Evolutionary conservation across 2,888 invertebrate genomes (phyloP).

Genomic region (Trissolcus japonicus): DNA sequence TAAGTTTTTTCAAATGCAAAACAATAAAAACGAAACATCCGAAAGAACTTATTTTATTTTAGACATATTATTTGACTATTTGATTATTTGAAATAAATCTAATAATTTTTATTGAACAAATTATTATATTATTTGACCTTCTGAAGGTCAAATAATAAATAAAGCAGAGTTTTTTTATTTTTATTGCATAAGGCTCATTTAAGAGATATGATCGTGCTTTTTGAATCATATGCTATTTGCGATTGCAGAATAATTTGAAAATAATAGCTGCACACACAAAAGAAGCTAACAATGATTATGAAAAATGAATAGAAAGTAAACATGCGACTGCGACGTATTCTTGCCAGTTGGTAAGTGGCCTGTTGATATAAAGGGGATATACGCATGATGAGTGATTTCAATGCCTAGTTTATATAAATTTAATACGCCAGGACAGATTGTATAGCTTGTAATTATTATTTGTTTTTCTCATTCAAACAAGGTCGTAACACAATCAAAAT

Average conservation of each 20-base stretch:
- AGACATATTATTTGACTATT: too few relatives aligned
- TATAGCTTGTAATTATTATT: not conserved
- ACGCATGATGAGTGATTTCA: constrained; percentile 31
- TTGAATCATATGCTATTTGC: constrained; percentile 5
- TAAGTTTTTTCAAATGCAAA: too few relatives aligned
- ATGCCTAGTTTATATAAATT: constrained; percentile 37
- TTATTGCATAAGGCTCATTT: too few relatives aligned
- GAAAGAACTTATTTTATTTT: too few relatives aligned
- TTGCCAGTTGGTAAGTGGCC: constrained; percentile 21
- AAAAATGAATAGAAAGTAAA: constrained; percentile 42
- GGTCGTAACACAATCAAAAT: too few relatives aligned
- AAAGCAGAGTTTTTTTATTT: too few relatives aligned
- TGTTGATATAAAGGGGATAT: constrained; percentile 27
- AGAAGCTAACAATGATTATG: constrained; percentile 35
- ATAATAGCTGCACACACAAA: constrained; percentile 16
- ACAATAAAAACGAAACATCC: too few relatives aligned
- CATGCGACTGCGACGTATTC: constrained; percentile 23
- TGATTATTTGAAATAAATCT: too few relatives aligned
- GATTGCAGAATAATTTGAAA: constrained; percentile 19
- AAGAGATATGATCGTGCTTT: not conserved
- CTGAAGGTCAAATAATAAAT: too few relatives aligned
- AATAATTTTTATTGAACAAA: too few relatives aligned
- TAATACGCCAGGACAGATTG: constrained; percentile 23
- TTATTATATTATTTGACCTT: too few relatives aligned
- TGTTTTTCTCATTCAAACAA: too few relatives aligned